Conservation (phyloP, 2,113 vertebrate species). For the Maccullochella peelii region DNA sequence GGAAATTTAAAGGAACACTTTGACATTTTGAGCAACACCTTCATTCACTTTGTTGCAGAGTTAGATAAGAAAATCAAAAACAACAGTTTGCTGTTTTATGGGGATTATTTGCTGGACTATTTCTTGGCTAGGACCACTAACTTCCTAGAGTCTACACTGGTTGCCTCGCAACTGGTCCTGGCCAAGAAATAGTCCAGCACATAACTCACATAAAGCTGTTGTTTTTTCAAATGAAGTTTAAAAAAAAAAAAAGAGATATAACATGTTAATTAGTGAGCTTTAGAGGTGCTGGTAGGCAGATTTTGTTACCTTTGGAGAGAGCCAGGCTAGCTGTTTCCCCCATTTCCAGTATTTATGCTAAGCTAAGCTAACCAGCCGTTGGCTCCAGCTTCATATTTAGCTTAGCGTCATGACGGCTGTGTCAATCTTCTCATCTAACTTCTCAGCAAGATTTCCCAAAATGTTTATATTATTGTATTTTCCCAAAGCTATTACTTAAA, state of each 20-base stretch:
- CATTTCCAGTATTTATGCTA: conserved; percentile 3
- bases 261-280: conserved; percentile 8
- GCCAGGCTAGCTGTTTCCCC: background rate
- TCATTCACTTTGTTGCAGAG: conserved; percentile 2
- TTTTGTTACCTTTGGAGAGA: background rate
- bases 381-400: background rate
- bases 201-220: background rate
- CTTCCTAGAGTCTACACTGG: background rate
- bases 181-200: background rate
- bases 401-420: accelerated
- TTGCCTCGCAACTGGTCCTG: background rate
- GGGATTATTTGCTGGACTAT: background rate
- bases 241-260: background rate
- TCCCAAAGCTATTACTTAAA: background rate
- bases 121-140: background rate
- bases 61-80: background rate
- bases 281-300: background rate
- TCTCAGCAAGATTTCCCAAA: background rate
- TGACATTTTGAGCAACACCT: background rate
- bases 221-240: background rate
- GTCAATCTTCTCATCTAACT: background rate
- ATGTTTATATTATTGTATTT: background rate
- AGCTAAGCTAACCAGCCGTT: background rate
- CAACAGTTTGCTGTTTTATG: background rate
- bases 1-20: conserved; percentile 10